Conservation (phyloP, 2,888 invertebrate genomes). For the Augiades crinisus region DNA sequence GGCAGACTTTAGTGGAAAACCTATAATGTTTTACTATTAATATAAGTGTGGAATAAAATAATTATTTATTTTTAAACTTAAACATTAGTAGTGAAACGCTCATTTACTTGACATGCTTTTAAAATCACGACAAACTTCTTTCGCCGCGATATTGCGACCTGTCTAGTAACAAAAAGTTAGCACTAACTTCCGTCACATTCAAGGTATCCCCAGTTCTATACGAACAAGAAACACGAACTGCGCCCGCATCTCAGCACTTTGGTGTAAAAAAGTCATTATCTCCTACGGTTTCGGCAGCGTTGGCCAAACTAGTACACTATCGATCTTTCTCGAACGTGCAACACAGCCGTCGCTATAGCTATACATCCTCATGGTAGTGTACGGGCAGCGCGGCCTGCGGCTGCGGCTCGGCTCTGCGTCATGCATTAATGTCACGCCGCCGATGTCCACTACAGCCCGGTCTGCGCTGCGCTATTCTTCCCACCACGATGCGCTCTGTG, state of each 20-base stretch:
- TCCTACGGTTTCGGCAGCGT: conserved; percentile 25
- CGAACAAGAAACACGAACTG: background rate
- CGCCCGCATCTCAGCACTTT: conserved; percentile 7
- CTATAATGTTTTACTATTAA: no score
- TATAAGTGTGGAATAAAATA: no score
- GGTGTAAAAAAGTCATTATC: conserved; percentile 23
- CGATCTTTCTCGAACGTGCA: conserved; percentile 25
- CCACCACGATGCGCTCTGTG: conserved; percentile 3
- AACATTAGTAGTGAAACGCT: no score
- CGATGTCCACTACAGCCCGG: conserved; percentile 16
- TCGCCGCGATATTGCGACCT: no score
- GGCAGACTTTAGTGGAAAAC: no score
- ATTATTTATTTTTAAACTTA: no score
- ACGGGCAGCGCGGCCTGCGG: conserved; percentile 18
- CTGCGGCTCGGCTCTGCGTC: conserved; percentile 19
- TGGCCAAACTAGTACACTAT: conserved; percentile 27
- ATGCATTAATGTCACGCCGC: conserved; percentile 12
- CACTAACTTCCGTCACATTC: background rate
- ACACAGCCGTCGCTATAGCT: conserved; percentile 16
- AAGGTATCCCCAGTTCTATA: background rate
- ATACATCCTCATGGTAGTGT: conserved; percentile 13
- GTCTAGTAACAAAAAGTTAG: background rate
- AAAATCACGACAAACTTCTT: no score
- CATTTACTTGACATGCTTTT: no score
- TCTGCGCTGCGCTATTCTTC: conserved; percentile 13